Conservation (phyloP, 2,888 invertebrate species). For the Phasia obesa region DNA sequence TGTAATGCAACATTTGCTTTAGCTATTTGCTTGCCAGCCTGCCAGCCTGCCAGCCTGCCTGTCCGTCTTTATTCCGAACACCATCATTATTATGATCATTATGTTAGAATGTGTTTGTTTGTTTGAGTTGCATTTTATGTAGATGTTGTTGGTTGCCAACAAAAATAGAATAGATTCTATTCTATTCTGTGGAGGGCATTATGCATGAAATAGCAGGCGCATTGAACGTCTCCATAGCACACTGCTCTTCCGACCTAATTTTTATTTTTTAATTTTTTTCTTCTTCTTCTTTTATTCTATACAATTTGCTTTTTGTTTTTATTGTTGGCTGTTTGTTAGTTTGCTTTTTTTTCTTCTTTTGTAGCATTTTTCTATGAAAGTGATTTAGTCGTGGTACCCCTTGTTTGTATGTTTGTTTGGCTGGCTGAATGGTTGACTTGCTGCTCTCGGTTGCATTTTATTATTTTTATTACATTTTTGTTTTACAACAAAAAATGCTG, state of each 20-base stretch:
- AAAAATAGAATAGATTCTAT: constrained; percentile 62
- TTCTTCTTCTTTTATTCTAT: constrained; percentile 36
- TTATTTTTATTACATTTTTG: constrained; percentile 38
- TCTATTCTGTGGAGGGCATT: constrained; percentile 65
- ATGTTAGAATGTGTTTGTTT: constrained; percentile 29
- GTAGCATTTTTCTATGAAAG: constrained; percentile 62
- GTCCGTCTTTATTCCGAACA: neutral
- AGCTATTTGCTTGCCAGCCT: constrained; percentile 23
- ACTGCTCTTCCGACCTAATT: constrained; percentile 75
- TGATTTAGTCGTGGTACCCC: constrained; percentile 53
- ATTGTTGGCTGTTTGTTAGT: constrained; percentile 40
- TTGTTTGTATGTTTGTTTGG: constrained; percentile 33
- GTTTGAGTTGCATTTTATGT: constrained; percentile 14
- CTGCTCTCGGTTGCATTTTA: constrained; percentile 44
- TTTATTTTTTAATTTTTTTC: constrained; percentile 60
- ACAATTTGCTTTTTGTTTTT: constrained; percentile 44
- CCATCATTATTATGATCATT: constrained; percentile 17
- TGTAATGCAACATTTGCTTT: constrained; percentile 20
- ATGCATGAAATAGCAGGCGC: constrained; percentile 68
- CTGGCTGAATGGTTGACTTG: constrained; percentile 42
- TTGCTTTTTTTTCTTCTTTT: constrained; percentile 48
- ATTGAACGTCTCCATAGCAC: constrained; percentile 69
- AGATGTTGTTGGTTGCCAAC: constrained; percentile 44
- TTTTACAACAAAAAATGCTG: constrained; percentile 21
- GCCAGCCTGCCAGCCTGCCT: constrained; percentile 5